A percentile compares a stretch with the other conserved stretches of the same genome.
These are phyloP conservation scores for Alcedo quadribrachys DNA, from an alignment of 2,797 vertebrate genomes.

Conservation along the genomic window DNA sequence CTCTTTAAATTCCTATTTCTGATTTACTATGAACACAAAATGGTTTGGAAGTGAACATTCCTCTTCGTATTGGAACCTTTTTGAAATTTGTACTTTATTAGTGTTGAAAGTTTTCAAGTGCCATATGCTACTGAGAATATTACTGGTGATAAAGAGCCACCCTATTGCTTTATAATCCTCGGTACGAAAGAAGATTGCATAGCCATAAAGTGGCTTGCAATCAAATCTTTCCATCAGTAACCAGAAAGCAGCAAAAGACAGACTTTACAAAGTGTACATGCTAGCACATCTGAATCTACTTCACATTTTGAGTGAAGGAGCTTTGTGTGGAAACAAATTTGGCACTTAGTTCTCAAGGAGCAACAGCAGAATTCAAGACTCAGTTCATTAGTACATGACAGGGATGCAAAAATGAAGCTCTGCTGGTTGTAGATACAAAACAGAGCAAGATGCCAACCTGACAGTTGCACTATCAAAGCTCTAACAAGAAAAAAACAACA, in stretches of 20 bases:
- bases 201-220: not conserved
- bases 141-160: not conserved
- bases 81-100: not conserved
- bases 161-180: not conserved
- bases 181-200: accelerated
- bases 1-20: not conserved
- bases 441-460: constrained; percentile 50
- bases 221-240: not conserved
- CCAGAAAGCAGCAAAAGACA: not conserved
- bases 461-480: constrained; percentile 52
- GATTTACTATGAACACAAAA: not conserved
- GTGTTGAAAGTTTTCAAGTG: not conserved
- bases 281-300: constrained; percentile 65
- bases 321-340: constrained; percentile 66
- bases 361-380: constrained; percentile 57
- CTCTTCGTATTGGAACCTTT: not conserved
- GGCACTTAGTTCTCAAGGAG: constrained; percentile 60
- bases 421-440: constrained; percentile 54
- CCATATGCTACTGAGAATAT: not conserved
- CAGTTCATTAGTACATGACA: constrained; percentile 63
- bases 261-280: constrained; percentile 6
- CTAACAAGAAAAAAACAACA: constrained; percentile 51
- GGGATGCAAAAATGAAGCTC: constrained; percentile 60
- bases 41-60: not conserved
- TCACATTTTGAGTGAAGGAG: constrained; percentile 62